Base-by-base conservation (phyloP, 1,140 invertebrate species). In the Drusus annulatus region DNA sequence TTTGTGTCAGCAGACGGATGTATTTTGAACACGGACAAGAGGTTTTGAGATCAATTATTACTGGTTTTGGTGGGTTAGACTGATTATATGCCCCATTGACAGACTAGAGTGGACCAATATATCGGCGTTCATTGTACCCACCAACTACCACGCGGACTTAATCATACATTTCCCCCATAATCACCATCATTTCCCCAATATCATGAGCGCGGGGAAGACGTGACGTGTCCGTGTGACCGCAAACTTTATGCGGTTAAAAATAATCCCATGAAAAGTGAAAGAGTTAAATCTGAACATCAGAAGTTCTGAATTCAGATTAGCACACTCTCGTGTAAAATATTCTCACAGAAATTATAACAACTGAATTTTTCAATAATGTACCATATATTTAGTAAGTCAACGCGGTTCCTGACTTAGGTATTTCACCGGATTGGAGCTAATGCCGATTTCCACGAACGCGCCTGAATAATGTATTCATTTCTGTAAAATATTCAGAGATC, bases 401-500 rank as follows among this genome's bases (percentile, higher is more conserved):
- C 62, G 25, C 69, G 15, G 69, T 75, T 75, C 16, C 28, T 54
- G 52, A 17, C 51, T 52, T n/a, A 8, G 65, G 16, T 63, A 28
- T 63, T 21, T 23, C 36, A 50, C 17, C 17, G 45, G 60, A 17
- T 77, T 77, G 25, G 23, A 25, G 21, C 56, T 63, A 63, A 54
- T 50, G 28, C 56, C 75, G 60, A 77, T 78, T 78, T 78, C 68
- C 77, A 71, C 45, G 54, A 71, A 54, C n/a, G 23, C 68, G 78
- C 36, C 36, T n/a, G 62, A 80, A 77, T 77, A 76, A 77, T 56
- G 25, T 50, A 81, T 80, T 51, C 75, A 81, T 60, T 31, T 51
- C 28, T 50, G 13, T 76, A 76, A 76, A 76, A 65, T 80, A 80
- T 76, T 71, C 71, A 62, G 28, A 81, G 80, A 81, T 81, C 17